Base-by-base conservation (phyloP, 2,797 vertebrate genomes). In the Intellagama lesueurii region DNA sequence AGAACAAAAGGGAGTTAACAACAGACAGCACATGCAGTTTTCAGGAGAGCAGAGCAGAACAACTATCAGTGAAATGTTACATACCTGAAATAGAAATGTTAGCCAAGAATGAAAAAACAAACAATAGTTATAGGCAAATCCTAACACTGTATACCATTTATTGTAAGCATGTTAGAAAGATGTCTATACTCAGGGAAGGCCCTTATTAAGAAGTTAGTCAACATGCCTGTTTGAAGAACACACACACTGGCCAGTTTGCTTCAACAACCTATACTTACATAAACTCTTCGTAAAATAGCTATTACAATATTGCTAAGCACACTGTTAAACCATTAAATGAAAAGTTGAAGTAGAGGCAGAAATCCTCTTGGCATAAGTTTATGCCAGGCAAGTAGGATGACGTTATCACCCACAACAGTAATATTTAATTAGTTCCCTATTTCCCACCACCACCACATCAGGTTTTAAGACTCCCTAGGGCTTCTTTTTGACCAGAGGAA, bases 51-150 rank as follows among this genome's bases (percentile, higher is more conserved):
- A 96, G 94, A 94, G 94, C 96, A 95, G 60, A 4, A 14, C 16
- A 64, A 96, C 94, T 87, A 92, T 96, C 94, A 96, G 94, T 96
- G 94, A 97, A 97, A 96, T 95, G 96, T 97, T 97, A 97, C 97
- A 97, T 97, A 97, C 97, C 97, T 97, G 96, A 97, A 97, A 97
- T 97, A 97, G 95, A 97, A 96, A 97, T 89, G 94, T 96, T 96
- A 97, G 97, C 96, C 97, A 94, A 97, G 95, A 97, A 97, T 96
- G 95, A 89, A 94, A 88, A 95, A 96, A 92, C 93, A 92, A 94
- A 92, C 87, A 83, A 90, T 96, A 81, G 91, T 95, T 97, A 97
- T 93, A 95, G 32, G 91, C 93, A 91, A 90, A 94, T 93, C 94
- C 94, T 94, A 94, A 87, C 89, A 52, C 82, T 32, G n/a, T 85